These are phyloP conservation scores for Lepidocyrtoides sp. DNA, from an alignment of 2,888 invertebrate species.

Conservation along the genomic window DNA sequence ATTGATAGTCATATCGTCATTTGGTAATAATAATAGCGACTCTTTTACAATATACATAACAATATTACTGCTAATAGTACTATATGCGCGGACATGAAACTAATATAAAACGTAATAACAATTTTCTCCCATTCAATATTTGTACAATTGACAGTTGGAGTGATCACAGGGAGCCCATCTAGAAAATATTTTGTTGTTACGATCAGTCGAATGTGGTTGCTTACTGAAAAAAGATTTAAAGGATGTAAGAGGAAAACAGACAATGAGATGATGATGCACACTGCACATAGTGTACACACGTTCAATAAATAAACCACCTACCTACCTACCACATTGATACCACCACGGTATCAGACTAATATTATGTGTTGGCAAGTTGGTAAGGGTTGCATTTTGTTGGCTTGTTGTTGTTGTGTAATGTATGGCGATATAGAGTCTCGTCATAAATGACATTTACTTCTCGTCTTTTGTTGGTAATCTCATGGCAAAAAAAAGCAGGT, in stretches of 20 bases:
- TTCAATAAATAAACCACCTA: conserved; percentile 72
- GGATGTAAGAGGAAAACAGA: background rate
- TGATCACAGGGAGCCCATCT: conserved; percentile 61
- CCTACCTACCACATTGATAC: conserved; percentile 77
- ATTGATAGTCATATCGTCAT: conserved; percentile 18
- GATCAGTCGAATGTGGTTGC: conserved; percentile 24
- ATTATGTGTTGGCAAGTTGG: conserved; percentile 56
- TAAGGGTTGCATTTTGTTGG: conserved; percentile 72
- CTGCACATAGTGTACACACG: conserved; percentile 21
- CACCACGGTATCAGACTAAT: conserved; percentile 36
- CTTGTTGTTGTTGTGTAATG: conserved; percentile 64
- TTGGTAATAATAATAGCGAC: background rate
- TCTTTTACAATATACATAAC: background rate
- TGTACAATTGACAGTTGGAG: conserved; percentile 71
- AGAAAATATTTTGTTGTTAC: conserved; percentile 1
- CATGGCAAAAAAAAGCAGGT: conserved; percentile 54
- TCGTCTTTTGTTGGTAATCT: conserved; percentile 46
- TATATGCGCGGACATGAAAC: background rate
- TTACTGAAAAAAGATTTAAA: conserved; percentile 32
- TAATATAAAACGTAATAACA: conserved; percentile 22
- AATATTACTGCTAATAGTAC: background rate
- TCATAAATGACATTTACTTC: conserved; percentile 70
- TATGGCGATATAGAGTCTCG: conserved; percentile 33
- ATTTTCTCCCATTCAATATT: conserved; percentile 67
- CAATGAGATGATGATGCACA: background rate